Evolutionary conservation across 2,888 invertebrate species (phyloP).

Genomic region (Incurvaria masculella): DNA sequence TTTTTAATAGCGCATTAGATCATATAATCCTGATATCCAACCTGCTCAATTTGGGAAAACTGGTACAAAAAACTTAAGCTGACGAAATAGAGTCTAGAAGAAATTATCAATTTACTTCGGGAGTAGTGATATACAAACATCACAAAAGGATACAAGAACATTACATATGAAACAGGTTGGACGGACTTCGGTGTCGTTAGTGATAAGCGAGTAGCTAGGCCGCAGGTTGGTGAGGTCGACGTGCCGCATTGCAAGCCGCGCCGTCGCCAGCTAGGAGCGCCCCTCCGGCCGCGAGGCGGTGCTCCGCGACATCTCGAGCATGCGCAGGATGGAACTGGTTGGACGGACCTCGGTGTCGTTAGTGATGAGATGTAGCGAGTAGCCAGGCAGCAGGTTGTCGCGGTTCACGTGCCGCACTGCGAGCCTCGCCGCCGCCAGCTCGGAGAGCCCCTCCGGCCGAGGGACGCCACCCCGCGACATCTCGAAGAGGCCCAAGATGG

Average conservation of each 20-base stretch:
- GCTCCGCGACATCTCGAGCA: slow-evolving; percentile 73
- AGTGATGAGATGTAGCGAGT: slow-evolving; percentile 69
- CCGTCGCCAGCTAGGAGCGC: slow-evolving; percentile 71
- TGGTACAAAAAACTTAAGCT: no score
- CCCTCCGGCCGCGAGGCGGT: slow-evolving; percentile 66
- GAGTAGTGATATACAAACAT: no score
- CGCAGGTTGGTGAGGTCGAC: slow-evolving; percentile 69
- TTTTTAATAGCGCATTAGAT: no score
- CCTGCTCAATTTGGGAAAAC: no score
- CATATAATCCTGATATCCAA: no score
- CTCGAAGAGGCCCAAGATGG: slow-evolving; percentile 78
- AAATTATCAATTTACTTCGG: no score
- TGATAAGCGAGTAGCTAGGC: slow-evolving; percentile 70
- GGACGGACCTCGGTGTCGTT: slow-evolving; percentile 83
- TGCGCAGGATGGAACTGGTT: slow-evolving; percentile 70
- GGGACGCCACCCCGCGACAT: slow-evolving; percentile 63
- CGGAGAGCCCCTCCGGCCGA: slow-evolving; percentile 67
- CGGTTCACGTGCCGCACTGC: slow-evolving; percentile 80
- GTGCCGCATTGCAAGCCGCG: slow-evolving; percentile 73
- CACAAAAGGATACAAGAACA: no score
- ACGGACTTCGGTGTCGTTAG: slow-evolving; percentile 82
- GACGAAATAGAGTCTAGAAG: no score
- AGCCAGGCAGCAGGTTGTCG: slow-evolving; percentile 65
- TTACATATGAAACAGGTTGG: no score
- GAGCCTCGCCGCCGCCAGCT: slow-evolving; percentile 72